Percentiles rank a stretch among this genome's conserved stretches.
These are phyloP conservation scores for Microtus ochrogaster DNA, from an alignment of 2,113 vertebrate genomes.

Conservation along the genomic window DNA sequence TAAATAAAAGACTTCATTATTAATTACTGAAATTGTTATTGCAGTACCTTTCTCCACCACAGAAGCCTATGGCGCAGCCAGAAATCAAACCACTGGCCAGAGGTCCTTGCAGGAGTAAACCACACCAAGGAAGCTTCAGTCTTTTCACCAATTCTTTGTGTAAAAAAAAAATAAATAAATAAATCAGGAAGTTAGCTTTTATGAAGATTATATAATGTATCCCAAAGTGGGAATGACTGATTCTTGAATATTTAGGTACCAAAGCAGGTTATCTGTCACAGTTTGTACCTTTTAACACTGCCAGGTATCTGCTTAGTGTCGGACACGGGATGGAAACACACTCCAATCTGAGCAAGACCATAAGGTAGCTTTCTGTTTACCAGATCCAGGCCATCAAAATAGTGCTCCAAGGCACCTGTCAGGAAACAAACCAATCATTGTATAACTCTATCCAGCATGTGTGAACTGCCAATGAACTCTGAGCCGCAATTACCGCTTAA, in stretches of 20 bases:
- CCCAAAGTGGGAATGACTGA: conserved; percentile 21
- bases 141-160: conserved; percentile 90
- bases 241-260: conserved; percentile 12
- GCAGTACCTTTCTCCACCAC: conserved; percentile 97
- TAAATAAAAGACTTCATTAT: neutral
- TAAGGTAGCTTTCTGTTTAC: conserved; percentile 93
- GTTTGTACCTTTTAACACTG: conserved; percentile 79
- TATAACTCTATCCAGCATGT: neutral
- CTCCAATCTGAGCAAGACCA: conserved; percentile 93
- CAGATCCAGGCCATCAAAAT: conserved; percentile 90
- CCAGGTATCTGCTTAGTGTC: conserved; percentile 39
- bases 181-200: conserved; percentile 82
- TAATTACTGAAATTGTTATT: neutral
- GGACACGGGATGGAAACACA: conserved; percentile 89
- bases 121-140: conserved; percentile 92
- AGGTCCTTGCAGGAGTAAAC: conserved; percentile 95
- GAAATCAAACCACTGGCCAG: conserved; percentile 97
- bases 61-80: conserved; percentile 95
- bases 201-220: conserved; percentile 68
- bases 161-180: conserved; percentile 62
- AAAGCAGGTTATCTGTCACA: neutral
- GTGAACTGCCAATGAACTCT: neutral
- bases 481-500: neutral
- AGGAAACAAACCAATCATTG: conserved; percentile 18
- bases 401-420: conserved; percentile 92